These are phyloP conservation scores for Hirtodrosophila histrioides DNA, from an alignment of 2,888 invertebrate species.

Conservation along the genomic window DNA sequence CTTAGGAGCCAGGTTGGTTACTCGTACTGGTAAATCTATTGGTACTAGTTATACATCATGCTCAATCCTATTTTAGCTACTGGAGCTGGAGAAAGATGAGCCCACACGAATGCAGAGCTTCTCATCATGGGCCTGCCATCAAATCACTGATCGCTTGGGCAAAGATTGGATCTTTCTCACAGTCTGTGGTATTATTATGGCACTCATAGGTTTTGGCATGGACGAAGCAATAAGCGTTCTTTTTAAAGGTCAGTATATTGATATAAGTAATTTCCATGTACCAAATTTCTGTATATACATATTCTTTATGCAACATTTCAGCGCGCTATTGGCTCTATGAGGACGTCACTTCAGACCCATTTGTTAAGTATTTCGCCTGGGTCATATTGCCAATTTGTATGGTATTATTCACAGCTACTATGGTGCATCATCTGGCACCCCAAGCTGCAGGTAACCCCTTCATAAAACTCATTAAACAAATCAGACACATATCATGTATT, in stretches of 20 bases:
- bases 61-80: slow-evolving; percentile 39
- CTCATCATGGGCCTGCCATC: slow-evolving; percentile 90
- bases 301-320: slow-evolving; percentile 73
- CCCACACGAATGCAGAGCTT: slow-evolving; percentile 84
- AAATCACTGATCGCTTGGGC: slow-evolving; percentile 93
- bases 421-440: slow-evolving; percentile 97
- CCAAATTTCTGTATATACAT: no score
- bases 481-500: no score
- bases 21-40: background rate
- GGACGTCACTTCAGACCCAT: slow-evolving; percentile 90
- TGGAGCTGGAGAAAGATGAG: slow-evolving; percentile 85
- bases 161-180: slow-evolving; percentile 97
- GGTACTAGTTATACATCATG: background rate
- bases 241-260: slow-evolving; percentile 3
- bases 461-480: no score
- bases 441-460: slow-evolving; percentile 93
- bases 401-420: slow-evolving; percentile 97
- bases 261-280: no score
- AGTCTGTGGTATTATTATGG: slow-evolving; percentile 93
- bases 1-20: slow-evolving; percentile 87
- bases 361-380: slow-evolving; percentile 96
- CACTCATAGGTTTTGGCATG: slow-evolving; percentile 95
- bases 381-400: slow-evolving; percentile 94
- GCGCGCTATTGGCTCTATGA: slow-evolving; percentile 96
- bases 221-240: slow-evolving; percentile 90